Evolutionary conservation across 2,113 vertebrate species (phyloP).

Genomic region (Platycercus adscitus): DNA sequence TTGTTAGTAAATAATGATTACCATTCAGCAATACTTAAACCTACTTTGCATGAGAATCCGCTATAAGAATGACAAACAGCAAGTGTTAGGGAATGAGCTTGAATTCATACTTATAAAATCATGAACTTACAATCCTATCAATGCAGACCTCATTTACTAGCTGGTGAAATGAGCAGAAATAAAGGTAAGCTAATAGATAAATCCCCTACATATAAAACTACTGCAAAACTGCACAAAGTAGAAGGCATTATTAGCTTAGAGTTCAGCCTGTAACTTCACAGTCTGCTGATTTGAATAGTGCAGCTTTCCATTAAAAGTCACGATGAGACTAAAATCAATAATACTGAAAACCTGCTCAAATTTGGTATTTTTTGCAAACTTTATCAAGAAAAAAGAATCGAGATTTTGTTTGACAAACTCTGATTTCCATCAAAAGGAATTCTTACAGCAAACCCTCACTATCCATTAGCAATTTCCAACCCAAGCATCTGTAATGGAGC

Average conservation of each 20-base stretch:
- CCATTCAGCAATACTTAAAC: not conserved
- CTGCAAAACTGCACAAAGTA: not conserved
- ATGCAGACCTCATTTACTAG: constrained; percentile 41
- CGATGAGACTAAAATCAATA: not conserved
- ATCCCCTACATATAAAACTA: not conserved
- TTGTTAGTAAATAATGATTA: constrained; percentile 46
- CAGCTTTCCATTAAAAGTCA: not conserved
- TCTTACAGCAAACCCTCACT: not conserved
- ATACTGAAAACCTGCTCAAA: not conserved
- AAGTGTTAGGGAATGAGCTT: constrained; percentile 26
- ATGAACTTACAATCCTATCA: constrained; percentile 52
- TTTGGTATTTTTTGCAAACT: not conserved
- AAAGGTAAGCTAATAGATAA: constrained; percentile 41
- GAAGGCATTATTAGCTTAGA: not conserved
- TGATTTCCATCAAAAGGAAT: not conserved
- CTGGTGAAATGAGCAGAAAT: constrained; percentile 34
- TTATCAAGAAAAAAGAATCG: not conserved
- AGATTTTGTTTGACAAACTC: not conserved
- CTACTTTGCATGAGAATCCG: constrained; percentile 37
- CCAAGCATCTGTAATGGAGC: not conserved
- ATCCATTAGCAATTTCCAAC: constrained; percentile 24
- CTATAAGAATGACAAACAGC: constrained; percentile 25
- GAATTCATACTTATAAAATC: constrained; percentile 17
- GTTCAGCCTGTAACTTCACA: not conserved
- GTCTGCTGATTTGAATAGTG: not conserved